Conservation (phyloP, 2,113 vertebrate species). For the Alethe diademata region DNA sequence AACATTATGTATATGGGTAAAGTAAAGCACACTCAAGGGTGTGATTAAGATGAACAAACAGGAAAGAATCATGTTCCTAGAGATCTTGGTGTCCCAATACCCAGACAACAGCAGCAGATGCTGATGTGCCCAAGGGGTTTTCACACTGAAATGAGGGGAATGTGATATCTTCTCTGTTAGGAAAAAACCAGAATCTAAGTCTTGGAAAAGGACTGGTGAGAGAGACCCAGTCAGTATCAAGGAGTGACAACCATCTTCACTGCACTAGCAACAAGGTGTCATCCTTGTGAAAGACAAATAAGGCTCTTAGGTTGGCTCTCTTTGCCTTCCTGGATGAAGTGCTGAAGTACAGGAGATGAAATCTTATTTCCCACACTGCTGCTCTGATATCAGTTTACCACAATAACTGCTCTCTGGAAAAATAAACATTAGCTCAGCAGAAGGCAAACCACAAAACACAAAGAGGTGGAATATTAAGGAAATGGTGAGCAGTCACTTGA, state of each 20-base stretch:
- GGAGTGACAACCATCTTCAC: neutral
- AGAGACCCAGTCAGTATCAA: neutral
- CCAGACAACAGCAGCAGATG: neutral
- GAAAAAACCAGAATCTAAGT: neutral
- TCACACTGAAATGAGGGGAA: neutral
- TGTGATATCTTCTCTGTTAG: rapidly evolving
- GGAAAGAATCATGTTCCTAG: neutral
- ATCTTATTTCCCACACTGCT: constrained; percentile 23
- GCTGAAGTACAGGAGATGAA: neutral
- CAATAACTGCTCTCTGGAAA: neutral
- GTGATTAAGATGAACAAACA: neutral
- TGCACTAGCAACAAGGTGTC: neutral
- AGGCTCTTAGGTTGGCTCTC: neutral
- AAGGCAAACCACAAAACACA: constrained; percentile 1
- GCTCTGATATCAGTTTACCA: constrained; percentile 27
- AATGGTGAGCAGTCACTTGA: constrained; percentile 42
- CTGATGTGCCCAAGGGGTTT: neutral
- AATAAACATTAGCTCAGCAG: constrained; percentile 52
- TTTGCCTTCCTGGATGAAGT: neutral
- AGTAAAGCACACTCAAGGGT: neutral
- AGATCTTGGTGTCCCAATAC: neutral
- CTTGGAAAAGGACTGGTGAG: neutral
- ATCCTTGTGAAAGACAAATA: neutral
- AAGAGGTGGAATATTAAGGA: constrained; percentile 54
- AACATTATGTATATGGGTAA: neutral